Base-by-base conservation (phyloP, 2,113 vertebrate genomes). In the Ceratotherium simum region DNA sequence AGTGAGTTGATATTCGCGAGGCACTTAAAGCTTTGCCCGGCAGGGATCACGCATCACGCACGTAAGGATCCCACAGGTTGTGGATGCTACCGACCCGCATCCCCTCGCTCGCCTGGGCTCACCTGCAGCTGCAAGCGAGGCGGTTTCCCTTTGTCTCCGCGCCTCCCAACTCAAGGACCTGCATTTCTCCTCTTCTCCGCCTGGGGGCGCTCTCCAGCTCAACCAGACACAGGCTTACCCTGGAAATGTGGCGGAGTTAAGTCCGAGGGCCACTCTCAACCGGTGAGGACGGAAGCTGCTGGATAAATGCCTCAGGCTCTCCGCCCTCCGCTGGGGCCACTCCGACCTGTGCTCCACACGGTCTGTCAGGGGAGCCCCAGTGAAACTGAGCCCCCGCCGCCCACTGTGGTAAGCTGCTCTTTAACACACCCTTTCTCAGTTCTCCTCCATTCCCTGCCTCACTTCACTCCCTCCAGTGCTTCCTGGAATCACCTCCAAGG, bases 1-100 rank as follows among this genome's bases (percentile, higher is more conserved):
- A 3, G 60, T 21, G 69, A 56, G 81, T 23, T 31, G n/a, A 5
- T 82, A 65, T 29, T 79, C 46, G 62, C 46, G 33, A 86, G n/a
- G 48, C 62, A 36, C 17, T 10, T 23, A 62, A 21, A 51, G 42
- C 42, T 73, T 62, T 51, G 42, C 39, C 90, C 18, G 23, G 64
- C 79, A 70, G 3, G 14, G 25, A 8, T 48, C 33, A 70, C n/a
- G 23, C 65, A 33, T 64, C 54, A 12, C 21, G 2, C 29, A 56
- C 2, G 10, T 39, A 39, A 80, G 76, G 21, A 36, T 56, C 23
- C 1, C 46, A 33, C 58, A 33, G 14, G 21, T 36, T 76, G 13
- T 9, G 1, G 58, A 29, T 46, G 36, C 6, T 10, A 8, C 42
- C 17, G 12, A 31, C 20, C 16, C 3, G 11, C 5, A 13, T 9